Percentiles rank a stretch among this genome's conserved stretches.
These are phyloP conservation scores for Scolopax bukidnonensis DNA, from an alignment of 2,797 vertebrate species.

Conservation along the genomic window DNA sequence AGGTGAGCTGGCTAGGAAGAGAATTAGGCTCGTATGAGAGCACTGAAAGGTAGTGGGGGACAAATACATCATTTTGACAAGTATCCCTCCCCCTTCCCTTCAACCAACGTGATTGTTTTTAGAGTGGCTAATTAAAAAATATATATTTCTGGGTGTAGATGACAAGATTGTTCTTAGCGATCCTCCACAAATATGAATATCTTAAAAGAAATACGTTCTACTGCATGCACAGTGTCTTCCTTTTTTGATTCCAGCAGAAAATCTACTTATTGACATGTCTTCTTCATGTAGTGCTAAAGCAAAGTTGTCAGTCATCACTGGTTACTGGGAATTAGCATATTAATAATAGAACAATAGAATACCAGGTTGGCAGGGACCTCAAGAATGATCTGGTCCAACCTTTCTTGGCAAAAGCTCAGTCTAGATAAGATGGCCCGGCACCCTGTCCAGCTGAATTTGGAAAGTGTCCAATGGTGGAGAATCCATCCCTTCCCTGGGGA, in stretches of 20 bases:
- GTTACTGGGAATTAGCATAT: conserved; percentile 42
- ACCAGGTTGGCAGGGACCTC: background rate
- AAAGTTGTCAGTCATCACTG: conserved; percentile 19
- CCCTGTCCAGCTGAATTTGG: background rate
- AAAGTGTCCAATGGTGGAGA: background rate
- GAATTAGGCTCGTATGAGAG: conserved; percentile 61
- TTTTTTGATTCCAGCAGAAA: background rate
- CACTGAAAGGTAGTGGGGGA: conserved; percentile 42
- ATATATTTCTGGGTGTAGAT: conserved; percentile 26
- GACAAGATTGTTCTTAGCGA: conserved; percentile 22
- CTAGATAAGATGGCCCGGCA: background rate
- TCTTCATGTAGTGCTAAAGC: background rate
- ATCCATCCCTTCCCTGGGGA: background rate
- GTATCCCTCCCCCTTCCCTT: conserved; percentile 27
- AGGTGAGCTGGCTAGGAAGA: conserved; percentile 61
- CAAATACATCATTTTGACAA: conserved; percentile 54
- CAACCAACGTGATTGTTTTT: conserved; percentile 42
- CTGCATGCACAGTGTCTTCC: background rate
- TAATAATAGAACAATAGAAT: background rate
- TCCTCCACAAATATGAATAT: background rate
- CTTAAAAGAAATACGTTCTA: background rate
- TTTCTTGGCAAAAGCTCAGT: background rate
- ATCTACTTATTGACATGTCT: background rate
- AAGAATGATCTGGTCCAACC: background rate
- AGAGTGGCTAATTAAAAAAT: conserved; percentile 62